These are phyloP conservation scores for Poecilus cupreus DNA, from an alignment of 2,888 invertebrate genomes.

Conservation along the genomic window DNA sequence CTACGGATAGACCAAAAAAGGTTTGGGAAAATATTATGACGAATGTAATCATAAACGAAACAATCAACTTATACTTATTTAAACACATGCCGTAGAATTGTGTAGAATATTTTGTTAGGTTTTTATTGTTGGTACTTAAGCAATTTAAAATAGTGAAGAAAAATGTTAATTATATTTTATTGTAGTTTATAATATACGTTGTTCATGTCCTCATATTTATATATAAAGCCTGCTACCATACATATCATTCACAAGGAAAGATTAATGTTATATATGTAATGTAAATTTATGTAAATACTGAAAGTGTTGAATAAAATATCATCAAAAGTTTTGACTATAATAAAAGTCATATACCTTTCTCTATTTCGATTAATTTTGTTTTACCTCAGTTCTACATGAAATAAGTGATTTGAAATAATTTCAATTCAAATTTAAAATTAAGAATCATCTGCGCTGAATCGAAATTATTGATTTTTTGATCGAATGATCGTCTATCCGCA, in stretches of 20 bases:
- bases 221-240: conserved; percentile 57
- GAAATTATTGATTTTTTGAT: too few relatives aligned
- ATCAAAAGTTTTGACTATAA: conserved; percentile 30
- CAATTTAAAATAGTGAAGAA: conserved; percentile 42
- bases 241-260: conserved; percentile 54
- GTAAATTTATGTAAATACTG: conserved; percentile 56
- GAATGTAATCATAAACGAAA: conserved; percentile 8
- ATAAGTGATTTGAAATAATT: too few relatives aligned
- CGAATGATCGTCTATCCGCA: background rate
- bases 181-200: conserved; percentile 27
- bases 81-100: conserved; percentile 7
- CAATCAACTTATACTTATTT: conserved; percentile 10
- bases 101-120: conserved; percentile 24
- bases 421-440: too few relatives aligned
- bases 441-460: too few relatives aligned
- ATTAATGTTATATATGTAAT: conserved; percentile 58
- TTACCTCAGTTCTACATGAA: background rate
- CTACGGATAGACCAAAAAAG: conserved; percentile 31
- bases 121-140: conserved; percentile 45
- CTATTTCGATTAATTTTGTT: background rate
- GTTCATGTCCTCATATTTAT: conserved; percentile 45
- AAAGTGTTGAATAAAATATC: conserved; percentile 50
- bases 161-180: conserved; percentile 5
- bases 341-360: background rate
- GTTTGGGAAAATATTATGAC: conserved; percentile 22